Percentiles rank a stretch among this genome's conserved stretches.
These are phyloP conservation scores for Agrotis segetum DNA, from an alignment of 2,888 invertebrate species.

Conservation along the genomic window DNA sequence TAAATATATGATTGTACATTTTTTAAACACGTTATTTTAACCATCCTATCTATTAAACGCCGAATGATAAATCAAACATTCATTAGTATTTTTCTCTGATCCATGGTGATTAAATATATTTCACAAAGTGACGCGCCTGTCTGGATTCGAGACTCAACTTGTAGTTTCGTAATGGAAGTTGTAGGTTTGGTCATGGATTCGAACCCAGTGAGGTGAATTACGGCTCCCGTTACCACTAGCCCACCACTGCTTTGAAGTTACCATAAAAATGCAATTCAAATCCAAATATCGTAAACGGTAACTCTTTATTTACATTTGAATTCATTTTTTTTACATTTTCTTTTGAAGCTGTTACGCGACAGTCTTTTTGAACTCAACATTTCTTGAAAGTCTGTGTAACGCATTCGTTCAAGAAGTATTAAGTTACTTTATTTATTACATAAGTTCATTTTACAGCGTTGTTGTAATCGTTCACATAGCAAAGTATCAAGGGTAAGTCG, in stretches of 20 bases:
- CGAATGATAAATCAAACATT: too few relatives aligned
- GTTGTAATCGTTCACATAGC: not conserved
- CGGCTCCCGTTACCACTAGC: too few relatives aligned
- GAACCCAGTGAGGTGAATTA: too few relatives aligned
- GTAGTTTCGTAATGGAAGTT: too few relatives aligned
- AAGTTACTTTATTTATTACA: not conserved
- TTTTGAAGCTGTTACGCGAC: conserved; percentile 20
- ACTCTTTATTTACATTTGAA: conserved; percentile 64
- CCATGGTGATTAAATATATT: too few relatives aligned
- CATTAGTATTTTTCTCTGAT: too few relatives aligned
- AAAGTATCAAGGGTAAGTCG: not conserved
- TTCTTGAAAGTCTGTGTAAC: conserved; percentile 11
- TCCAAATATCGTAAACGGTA: conserved; percentile 41
- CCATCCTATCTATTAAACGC: too few relatives aligned
- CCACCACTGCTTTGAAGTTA: not conserved
- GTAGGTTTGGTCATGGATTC: too few relatives aligned
- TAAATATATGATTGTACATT: conserved; percentile 42
- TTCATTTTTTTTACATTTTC: conserved; percentile 39
- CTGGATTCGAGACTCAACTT: too few relatives aligned
- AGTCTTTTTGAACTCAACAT: conserved; percentile 11
- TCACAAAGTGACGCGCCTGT: too few relatives aligned
- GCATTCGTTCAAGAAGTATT: conserved; percentile 39
- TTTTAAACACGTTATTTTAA: not conserved
- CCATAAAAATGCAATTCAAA: not conserved
- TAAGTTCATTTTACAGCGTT: not conserved